These are phyloP conservation scores for Calliphora vicina DNA, from an alignment of 1,140 invertebrate genomes.

Conservation along the genomic window DNA sequence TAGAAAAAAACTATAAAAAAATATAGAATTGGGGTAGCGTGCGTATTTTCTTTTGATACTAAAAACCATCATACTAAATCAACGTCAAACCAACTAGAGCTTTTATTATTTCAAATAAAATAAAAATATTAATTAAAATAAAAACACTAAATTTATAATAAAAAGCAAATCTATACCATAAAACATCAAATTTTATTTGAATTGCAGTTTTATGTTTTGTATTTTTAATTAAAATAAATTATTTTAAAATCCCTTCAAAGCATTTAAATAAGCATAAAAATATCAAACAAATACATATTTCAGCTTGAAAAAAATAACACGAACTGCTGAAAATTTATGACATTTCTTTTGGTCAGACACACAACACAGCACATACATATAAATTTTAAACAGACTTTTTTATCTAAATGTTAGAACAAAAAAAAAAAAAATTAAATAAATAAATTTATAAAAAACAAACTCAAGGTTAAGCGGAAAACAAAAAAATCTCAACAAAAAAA, in stretches of 20 bases:
- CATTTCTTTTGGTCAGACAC: not conserved
- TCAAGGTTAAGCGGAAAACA: conserved; percentile 13
- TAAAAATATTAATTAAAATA: conserved; percentile 5
- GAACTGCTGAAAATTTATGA: not conserved
- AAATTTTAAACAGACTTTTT: not conserved
- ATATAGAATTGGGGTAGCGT: not conserved
- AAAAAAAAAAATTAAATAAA: not conserved
- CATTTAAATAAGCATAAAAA: not conserved
- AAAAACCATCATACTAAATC: not conserved
- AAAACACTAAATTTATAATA: not conserved
- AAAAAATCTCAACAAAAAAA: not conserved
- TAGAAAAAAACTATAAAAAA: not conserved
- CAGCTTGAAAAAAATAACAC: not conserved
- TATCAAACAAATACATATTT: not conserved
- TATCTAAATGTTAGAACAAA: not conserved
- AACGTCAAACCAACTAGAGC: not conserved
- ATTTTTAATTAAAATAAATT: not conserved
- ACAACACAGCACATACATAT: not conserved
- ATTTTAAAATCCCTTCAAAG: not conserved
- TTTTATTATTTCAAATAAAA: not conserved
- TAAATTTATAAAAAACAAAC: not conserved
- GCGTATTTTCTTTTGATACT: not conserved
- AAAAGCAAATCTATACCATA: not conserved
- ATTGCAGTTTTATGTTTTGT: not conserved
- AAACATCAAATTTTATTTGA: not conserved